Evolutionary conservation across 2,888 invertebrate species (phyloP), one percentile per base, ranked within the genome.

Genomic region (Trichogramma evanescens): DNA sequence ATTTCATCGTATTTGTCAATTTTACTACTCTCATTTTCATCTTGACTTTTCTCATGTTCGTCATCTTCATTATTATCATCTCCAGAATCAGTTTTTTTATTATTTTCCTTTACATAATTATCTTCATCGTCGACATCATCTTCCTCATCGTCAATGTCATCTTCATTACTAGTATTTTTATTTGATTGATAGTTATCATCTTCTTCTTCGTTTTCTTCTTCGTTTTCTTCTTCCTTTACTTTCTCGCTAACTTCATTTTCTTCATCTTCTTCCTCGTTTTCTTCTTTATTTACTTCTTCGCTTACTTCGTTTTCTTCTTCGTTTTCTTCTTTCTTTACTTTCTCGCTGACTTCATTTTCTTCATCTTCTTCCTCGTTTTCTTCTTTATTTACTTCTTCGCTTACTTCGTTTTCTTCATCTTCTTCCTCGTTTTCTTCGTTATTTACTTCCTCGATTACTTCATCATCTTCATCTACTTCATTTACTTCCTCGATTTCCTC

Each of bases 131-230:
- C 13, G 13, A 13, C 13, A 13, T 13, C 13, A 13, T 13, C 13
- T 13, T 13, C 13, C 1, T 13, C 13, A 13, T 13, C 13, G 26
- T 26, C 26, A 0, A 26, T 26, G 26, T 26, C 26, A 26, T 26
- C 26, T 26, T 26, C 3, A 26, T 26, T 26, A 26, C 58, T 75
- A 72, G 6, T 74, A 62, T 59, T 72, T 73, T 52, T 66, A 64
- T 3, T 65, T 58, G 4, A 66, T 56, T 4, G 5, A 4, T 41
- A 10, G 5, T 13, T 26, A 1, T 53, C 40, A 8, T n/a, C n/a
- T 1, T 45, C 2, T 45, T 45, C 3, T 2, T 8, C 63, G 41
- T 43, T 54, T 44, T 62, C 67, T 62, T 52, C 66, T 69, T 6
- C 66, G 69, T 65, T 67, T 40, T 66, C 60, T 55, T 70, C 72